Base-by-base conservation (phyloP, 2,888 invertebrate genomes). In the Mesorhabditis sp. region DNA sequence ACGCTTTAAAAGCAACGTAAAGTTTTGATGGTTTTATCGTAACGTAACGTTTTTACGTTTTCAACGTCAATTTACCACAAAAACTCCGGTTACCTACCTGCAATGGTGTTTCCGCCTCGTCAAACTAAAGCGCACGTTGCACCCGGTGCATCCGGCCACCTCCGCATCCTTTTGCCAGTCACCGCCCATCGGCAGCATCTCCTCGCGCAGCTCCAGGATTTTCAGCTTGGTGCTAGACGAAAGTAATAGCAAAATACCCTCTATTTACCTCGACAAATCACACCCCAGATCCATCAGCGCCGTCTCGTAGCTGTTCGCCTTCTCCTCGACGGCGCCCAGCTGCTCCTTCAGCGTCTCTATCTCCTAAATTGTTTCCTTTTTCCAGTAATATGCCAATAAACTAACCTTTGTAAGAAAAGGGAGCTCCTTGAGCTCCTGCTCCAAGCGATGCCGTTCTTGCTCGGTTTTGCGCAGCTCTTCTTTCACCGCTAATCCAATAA, bases 81-180 rank as follows among this genome's bases (percentile, higher is more conserved):
- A 13, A 13, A 10, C 58, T 50, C 58, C 58, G 2, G 28, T 28
- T 4, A 63, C 61, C 50, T n/a, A 80, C 82, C 82, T 72, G 74
- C 82, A 82, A 69, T 82, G 82, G 70, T 82, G 82, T 66, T 77
- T 79, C 44, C 82, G 70, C 28, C 70, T 71, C 13, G 76, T 71
- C 45, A 82, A 66, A 4, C 75, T 72, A 70, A 82, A 82, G 43
- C 44, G 45, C 10, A 67, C 68, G 15, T 74, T 61, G 66, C 82
- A 82, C 5, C 67, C 65, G 15, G 70, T 70, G 70, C 82, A 82
- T 43, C 72, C 66, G 4, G 44, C 28, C 4, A 76, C 80, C 4
- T 74, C 75, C 5, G 69, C 67, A 68, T 82, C 82, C 43, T 81
- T 74, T 6, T 74, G 74, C 82, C 82, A 82, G 65, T 74, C 71